A percentile compares a stretch with the other conserved stretches of the same genome.
Conservation (phyloP, 2,113 vertebrate species). For the Etia nguti region DNA sequence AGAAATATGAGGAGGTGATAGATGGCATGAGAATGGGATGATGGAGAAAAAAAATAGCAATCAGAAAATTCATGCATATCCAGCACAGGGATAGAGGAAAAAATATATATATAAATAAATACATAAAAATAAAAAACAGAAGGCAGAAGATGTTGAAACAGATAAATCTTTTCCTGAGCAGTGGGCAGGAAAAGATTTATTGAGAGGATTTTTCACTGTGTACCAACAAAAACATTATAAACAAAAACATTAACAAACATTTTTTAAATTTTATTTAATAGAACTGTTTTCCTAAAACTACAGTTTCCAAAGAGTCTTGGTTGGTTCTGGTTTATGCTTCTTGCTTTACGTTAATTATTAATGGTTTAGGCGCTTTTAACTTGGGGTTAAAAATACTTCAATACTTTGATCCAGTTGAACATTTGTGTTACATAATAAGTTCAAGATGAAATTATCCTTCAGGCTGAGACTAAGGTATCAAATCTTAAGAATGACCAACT, state of each 20-base stretch:
- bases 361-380: background rate
- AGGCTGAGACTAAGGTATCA: background rate
- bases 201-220: background rate
- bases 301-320: background rate
- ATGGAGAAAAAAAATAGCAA: background rate
- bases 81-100: background rate
- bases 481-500: background rate
- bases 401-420: background rate
- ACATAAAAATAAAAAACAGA: background rate
- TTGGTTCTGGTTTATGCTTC: background rate
- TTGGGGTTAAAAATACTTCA: background rate
- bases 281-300: background rate
- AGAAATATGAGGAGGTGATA: constrained; percentile 39
- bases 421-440: background rate
- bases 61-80: background rate
- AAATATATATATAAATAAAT: background rate
- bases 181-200: background rate
- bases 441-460: background rate
- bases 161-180: background rate
- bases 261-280: background rate
- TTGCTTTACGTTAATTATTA: background rate
- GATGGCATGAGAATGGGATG: constrained; percentile 7
- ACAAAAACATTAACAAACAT: background rate
- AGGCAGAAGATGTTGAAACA: background rate
- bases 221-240: background rate